Percentiles rank a stretch among this genome's conserved stretches.
These are phyloP conservation scores for Agonopterix subpropinquella DNA, from an alignment of 2,888 invertebrate genomes.

Conservation along the genomic window DNA sequence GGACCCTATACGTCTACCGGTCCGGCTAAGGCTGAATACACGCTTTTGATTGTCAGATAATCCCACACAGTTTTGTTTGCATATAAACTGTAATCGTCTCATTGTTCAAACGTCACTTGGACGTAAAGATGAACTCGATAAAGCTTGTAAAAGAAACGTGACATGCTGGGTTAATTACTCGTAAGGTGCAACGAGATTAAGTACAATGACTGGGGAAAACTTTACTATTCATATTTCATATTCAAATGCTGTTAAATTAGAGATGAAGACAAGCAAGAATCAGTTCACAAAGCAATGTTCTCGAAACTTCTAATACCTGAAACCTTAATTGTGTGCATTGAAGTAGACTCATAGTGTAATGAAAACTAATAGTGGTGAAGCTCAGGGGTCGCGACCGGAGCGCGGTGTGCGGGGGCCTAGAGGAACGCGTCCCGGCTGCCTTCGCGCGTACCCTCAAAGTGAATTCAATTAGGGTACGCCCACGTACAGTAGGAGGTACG, in stretches of 20 bases:
- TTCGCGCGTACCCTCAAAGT: too few relatives aligned
- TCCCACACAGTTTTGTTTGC: constrained; percentile 20
- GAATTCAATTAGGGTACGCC: too few relatives aligned
- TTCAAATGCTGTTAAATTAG: too few relatives aligned
- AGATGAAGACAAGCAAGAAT: too few relatives aligned
- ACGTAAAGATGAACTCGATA: constrained; percentile 26
- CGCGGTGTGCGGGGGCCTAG: too few relatives aligned
- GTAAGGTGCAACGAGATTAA: constrained; percentile 8
- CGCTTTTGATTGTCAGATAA: constrained; percentile 19
- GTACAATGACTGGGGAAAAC: neutral
- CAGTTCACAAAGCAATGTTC: too few relatives aligned
- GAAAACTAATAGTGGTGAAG: too few relatives aligned
- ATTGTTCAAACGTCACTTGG: constrained; percentile 29
- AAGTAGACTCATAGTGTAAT: too few relatives aligned
- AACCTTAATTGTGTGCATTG: neutral
- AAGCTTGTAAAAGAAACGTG: constrained; percentile 22
- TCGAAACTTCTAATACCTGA: neutral
- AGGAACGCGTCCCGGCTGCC: too few relatives aligned
- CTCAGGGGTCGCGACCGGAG: too few relatives aligned
- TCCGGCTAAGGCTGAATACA: constrained; percentile 9
- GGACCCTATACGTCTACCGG: constrained; percentile 4
- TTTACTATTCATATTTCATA: too few relatives aligned
- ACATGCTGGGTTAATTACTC: constrained; percentile 34
- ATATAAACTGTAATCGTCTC: constrained; percentile 29
- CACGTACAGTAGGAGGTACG: too few relatives aligned